Conservation (phyloP, 2,113 vertebrate species). For the Tragelaphus imberbis region DNA sequence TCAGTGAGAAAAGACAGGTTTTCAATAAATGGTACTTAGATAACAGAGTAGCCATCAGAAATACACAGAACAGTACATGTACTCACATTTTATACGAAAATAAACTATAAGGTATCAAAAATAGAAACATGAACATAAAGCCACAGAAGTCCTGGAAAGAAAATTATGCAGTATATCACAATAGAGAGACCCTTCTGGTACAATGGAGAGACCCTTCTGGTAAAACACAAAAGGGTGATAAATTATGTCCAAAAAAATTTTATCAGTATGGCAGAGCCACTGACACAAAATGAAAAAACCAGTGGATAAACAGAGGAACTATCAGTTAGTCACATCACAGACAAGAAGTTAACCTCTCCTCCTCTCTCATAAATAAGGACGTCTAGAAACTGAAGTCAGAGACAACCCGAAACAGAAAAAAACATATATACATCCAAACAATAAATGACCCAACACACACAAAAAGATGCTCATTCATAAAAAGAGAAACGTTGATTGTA, state of each 20-base stretch:
- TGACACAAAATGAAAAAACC: background rate
- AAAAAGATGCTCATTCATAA: background rate
- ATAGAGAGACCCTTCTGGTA: background rate
- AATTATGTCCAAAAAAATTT: background rate
- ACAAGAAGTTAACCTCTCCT: background rate
- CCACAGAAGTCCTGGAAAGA: background rate
- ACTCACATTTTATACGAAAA: background rate
- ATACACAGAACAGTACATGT: background rate
- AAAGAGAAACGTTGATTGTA: background rate
- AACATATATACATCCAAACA: background rate
- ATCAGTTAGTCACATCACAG: background rate
- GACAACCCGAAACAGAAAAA: background rate
- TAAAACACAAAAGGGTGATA: background rate
- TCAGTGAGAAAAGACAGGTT: background rate
- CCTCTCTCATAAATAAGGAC: background rate
- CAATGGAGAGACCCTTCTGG: background rate
- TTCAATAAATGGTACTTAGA: background rate
- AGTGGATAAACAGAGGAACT: background rate
- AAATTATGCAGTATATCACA: background rate
- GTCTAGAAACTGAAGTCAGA: background rate
- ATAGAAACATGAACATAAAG: background rate
- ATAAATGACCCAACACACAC: background rate
- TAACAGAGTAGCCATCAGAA: background rate
- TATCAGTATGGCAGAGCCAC: background rate
- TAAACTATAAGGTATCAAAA: background rate